A percentile compares a stretch with the other conserved stretches of the same genome.
These are phyloP conservation scores for Bubo scandiacus DNA, from an alignment of 2,113 vertebrate species.

Conservation along the genomic window DNA sequence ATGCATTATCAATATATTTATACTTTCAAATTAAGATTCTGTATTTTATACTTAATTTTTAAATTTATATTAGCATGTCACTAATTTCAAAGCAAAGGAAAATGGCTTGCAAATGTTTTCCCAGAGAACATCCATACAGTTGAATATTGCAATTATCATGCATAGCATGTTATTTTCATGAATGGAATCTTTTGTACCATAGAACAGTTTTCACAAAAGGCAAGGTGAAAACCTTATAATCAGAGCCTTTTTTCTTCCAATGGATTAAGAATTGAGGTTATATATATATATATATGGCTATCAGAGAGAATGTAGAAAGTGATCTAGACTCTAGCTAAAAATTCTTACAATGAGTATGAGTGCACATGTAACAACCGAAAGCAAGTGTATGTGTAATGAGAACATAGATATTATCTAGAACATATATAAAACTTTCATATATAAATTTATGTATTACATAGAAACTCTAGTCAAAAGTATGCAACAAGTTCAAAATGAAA, in stretches of 20 bases:
- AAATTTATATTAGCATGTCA: background rate
- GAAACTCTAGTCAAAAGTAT: conserved; percentile 44
- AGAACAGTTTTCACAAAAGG: background rate
- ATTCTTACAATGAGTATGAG: background rate
- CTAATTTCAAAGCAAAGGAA: background rate
- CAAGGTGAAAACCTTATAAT: background rate
- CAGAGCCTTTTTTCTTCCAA: background rate
- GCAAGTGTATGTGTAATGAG: background rate
- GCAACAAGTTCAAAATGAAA: conserved; percentile 38
- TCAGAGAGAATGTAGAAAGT: background rate
- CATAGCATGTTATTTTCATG: background rate
- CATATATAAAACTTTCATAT: background rate
- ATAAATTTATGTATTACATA: background rate
- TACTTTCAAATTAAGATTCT: background rate
- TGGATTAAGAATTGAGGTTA: background rate
- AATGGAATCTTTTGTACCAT: background rate
- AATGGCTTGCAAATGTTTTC: background rate
- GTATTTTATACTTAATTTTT: background rate
- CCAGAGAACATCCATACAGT: background rate
- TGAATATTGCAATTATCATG: background rate
- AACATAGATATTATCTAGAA: background rate
- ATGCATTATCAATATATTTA: background rate
- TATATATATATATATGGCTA: background rate
- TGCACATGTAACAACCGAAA: background rate
- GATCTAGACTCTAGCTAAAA: background rate